Evolutionary conservation across 2,797 vertebrate genomes (phyloP).

Genomic region (Chaenodraco wilsoni): DNA sequence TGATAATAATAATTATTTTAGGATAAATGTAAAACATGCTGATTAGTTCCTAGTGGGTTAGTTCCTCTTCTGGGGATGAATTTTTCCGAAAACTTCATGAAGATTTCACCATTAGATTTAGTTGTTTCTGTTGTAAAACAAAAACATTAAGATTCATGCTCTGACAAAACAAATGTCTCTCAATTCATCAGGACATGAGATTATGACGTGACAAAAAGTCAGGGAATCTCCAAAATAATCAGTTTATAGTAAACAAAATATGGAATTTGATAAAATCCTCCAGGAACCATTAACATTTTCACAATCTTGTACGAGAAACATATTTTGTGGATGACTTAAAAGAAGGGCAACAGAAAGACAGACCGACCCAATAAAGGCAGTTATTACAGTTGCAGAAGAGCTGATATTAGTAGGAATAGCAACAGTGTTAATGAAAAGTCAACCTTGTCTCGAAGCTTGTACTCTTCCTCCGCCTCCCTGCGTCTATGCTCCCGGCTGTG

Average conservation of each 20-base stretch:
- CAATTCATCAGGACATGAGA: too few species aligned
- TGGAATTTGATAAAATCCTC: not conserved
- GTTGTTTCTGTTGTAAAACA: not conserved
- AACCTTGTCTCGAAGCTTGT: constrained; percentile 53
- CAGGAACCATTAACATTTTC: not conserved
- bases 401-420: too few species aligned
- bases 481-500: constrained; percentile 46
- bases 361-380: not conserved
- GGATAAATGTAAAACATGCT: not conserved
- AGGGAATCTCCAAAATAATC: not conserved
- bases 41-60: too few species aligned
- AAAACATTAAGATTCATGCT: not conserved
- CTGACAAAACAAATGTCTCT: too few species aligned
- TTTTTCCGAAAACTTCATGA: too few species aligned
- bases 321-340: not conserved
- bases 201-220: not conserved
- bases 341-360: not conserved
- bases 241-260: not conserved
- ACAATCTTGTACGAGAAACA: not conserved
- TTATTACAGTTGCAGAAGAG: not conserved
- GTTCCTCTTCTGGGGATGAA: not conserved
- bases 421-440: not conserved
- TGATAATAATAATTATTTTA: not conserved
- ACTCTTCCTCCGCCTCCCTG: constrained; percentile 34
- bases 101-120: not conserved